These are phyloP conservation scores for Clarias magur DNA, from an alignment of 2,113 vertebrate species.

Conservation along the genomic window DNA sequence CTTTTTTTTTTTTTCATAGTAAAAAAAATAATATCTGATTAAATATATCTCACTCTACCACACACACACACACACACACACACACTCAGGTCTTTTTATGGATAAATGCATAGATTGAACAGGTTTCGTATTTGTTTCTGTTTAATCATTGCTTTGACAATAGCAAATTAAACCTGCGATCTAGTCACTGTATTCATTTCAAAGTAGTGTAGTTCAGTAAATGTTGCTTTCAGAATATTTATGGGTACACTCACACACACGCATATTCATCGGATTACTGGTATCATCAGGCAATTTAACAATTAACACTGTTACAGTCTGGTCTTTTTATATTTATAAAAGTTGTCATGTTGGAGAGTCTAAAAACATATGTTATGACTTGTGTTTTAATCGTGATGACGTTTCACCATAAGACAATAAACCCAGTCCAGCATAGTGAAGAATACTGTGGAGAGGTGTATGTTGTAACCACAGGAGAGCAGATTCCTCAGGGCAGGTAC, in stretches of 20 bases:
- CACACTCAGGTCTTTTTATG: constrained; percentile 58
- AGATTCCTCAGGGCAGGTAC: neutral
- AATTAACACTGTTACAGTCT: constrained; percentile 34
- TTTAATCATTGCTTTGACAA: constrained; percentile 24
- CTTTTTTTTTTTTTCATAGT: constrained; percentile 6
- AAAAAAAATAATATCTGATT: constrained; percentile 18
- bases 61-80: constrained; percentile 44
- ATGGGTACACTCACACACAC: constrained; percentile 15
- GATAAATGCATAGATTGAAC: constrained; percentile 45
- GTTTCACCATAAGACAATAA: neutral
- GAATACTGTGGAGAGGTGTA: neutral
- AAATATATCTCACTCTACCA: constrained; percentile 35
- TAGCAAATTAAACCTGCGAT: constrained; percentile 27
- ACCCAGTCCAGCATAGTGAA: neutral
- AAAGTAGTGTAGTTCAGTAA: constrained; percentile 15
- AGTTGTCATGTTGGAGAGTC: neutral
- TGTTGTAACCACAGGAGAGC: neutral
- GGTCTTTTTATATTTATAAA: constrained; percentile 9
- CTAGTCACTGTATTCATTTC: constrained; percentile 33
- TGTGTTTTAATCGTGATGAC: neutral
- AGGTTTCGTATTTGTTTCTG: constrained; percentile 39
- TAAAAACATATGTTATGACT: neutral
- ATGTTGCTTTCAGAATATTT: constrained; percentile 41
- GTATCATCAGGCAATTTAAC: constrained; percentile 21
- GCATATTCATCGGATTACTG: constrained; percentile 8